These are phyloP conservation scores for Sminthopsis crassicaudata DNA, from an alignment of 2,113 vertebrate species.

Conservation along the genomic window DNA sequence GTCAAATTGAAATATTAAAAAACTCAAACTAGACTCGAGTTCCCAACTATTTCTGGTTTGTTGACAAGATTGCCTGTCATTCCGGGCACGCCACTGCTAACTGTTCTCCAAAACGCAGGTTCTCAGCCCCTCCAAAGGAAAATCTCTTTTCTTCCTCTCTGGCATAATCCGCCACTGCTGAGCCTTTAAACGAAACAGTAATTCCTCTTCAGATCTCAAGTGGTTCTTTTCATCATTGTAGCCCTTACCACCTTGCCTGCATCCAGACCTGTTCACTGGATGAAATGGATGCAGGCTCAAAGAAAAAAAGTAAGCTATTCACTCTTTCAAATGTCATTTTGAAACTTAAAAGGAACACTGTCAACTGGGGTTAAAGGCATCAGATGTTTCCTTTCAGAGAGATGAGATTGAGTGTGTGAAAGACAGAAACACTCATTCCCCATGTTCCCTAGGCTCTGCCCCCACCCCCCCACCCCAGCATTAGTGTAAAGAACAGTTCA, in stretches of 20 bases:
- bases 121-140: not conserved
- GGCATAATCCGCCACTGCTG: not conserved
- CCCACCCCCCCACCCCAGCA: not conserved
- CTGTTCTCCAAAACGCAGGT: not conserved
- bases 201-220: not conserved
- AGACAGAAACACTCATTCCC: not conserved
- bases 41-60: not conserved
- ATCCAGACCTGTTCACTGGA: rapidly evolving
- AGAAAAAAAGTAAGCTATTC: not conserved
- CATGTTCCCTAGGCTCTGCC: not conserved
- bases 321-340: not conserved
- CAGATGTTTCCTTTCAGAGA: not conserved
- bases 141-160: not conserved
- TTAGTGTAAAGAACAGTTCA: not conserved
- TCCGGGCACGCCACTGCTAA: not conserved
- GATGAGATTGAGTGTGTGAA: not conserved
- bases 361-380: not conserved
- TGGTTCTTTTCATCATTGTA: too few relatives aligned
- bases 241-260: not conserved
- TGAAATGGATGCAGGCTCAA: too few relatives aligned
- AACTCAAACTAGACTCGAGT: not conserved
- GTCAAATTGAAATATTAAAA: not conserved
- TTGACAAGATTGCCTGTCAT: not conserved
- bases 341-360: not conserved
- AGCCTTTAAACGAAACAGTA: not conserved